These are phyloP conservation scores for Macrophya alboannulata DNA, from an alignment of 2,888 invertebrate species.

Conservation along the genomic window DNA sequence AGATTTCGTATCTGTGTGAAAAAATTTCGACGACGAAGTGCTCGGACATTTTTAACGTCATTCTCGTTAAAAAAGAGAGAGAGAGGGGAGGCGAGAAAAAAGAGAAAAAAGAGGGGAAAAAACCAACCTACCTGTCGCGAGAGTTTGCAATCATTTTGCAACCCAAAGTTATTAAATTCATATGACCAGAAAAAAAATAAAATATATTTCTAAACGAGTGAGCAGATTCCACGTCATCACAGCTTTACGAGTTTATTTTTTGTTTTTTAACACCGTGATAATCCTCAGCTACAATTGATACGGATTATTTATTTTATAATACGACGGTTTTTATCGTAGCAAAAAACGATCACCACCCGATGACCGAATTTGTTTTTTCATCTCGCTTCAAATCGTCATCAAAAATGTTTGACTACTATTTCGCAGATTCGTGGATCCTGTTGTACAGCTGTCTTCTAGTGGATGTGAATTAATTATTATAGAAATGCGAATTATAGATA, in stretches of 20 bases:
- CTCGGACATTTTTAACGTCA: neutral
- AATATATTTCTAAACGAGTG: neutral
- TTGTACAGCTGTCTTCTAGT: neutral
- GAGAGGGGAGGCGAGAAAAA: no score
- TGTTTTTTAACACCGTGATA: neutral
- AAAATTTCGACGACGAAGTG: neutral
- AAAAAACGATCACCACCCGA: neutral
- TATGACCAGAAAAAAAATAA: neutral
- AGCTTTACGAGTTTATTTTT: neutral
- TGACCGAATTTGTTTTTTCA: neutral
- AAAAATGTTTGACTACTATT: neutral
- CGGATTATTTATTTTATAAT: neutral
- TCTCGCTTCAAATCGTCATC: neutral
- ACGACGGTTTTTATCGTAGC: neutral
- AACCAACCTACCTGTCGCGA: neutral
- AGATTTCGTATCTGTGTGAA: neutral
- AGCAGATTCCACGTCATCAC: neutral
- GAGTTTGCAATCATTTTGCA: conserved; percentile 14
- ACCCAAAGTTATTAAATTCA: conserved; percentile 16
- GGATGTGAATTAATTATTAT: neutral
- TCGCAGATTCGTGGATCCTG: neutral
- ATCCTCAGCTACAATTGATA: neutral
- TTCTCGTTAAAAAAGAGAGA: neutral
- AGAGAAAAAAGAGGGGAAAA: no score
- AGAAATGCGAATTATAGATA: neutral